Base-by-base conservation (phyloP, 2,888 invertebrate species). In the Drosophila eohydei region DNA sequence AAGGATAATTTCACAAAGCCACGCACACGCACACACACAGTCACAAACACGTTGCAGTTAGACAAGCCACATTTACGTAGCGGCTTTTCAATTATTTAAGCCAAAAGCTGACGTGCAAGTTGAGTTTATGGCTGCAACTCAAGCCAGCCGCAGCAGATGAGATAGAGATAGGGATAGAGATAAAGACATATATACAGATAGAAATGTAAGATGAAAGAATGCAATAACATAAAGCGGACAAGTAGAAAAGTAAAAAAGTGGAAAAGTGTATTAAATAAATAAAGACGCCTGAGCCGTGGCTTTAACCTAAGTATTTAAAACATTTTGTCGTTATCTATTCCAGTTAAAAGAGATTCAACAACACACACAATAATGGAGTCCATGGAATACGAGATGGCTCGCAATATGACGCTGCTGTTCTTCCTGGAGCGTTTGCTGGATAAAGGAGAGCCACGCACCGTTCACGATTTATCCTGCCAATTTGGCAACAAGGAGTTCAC, bases 401-500 rank as follows among this genome's bases (percentile, higher is more conserved):
- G 97, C 92, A 98, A 98, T 93, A 96, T 97, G 96, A 98, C 98
- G 89, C 94, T 99, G 92, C 95, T 99, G 92, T 99, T 99, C 94
- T 99, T 99, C 94, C 96, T 99, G 93, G 99, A 99, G 94, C 96
- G 98, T 91, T 95, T 99, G 87, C 96, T 99, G 95, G 98, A 99
- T 93, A 98, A 98, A 94, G 93, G 97, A 89, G 97, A 97, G 93
- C 97, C 98, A 79, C 95, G 99, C 93, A 98, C 98, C 81, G 95
- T 99, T 91, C 98, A 98, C 94, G 99, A 99, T 94, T 95, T 99
- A 88, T 98, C 98, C 92, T 99, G 99, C 93, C 98, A 99, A 94
- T 99, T 99, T 94, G 99, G 99, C 91, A 98, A 99, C 85, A 98
- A 98, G 93, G 99, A 98, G 84, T 99, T 99, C 94, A 98, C 99